Base-by-base conservation (phyloP, 2,797 vertebrate species). In the Melanotaenia pygmaea region DNA sequence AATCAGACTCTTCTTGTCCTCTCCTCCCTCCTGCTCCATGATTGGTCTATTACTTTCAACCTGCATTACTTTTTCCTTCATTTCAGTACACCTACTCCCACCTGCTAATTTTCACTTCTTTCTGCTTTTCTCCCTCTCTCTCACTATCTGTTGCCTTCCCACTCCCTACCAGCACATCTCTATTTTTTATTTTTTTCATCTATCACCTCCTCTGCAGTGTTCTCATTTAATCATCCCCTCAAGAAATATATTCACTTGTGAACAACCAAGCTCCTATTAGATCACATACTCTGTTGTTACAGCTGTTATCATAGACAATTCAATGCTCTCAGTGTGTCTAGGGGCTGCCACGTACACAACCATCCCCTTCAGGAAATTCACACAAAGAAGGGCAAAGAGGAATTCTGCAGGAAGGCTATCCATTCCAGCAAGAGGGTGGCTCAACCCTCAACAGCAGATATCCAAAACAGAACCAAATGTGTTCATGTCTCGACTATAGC, bases 171-270 rank as follows among this genome's bases (percentile, higher is more conserved):
- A 74, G 84, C 91, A 92, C 91, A 92, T 92, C 90, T 91, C 89
- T 89, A 88, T 91, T 89, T 90, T 82, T 84, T 43, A 28, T 28
- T 28, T 84, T 76, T 86, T 88, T 88, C 90, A 94, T 94, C 92
- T 89, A 93, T 93, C 94, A 94, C 92, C 93, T 94, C 93, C 91
- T 94, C 93, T 94, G 92, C 93, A 93, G 91, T 93, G 93, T 92
- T 94, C 92, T 94, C 91, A 93, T 95, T 94, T 94, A 94, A 95
- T 94, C 93, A 94, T 93, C 89, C 90, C 93, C 92, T 92, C 90
- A 93, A 93, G 93, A 94, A 94, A 94, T 91, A 84, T 88, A 91
- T 93, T 92, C 93, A 93, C 84, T 83, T 90, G 88, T 58, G 58
- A 91, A 92, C 91, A 89, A 93, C 87, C 84, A 70, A 77, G 85